These are phyloP conservation scores for Asteroscopus sphinx DNA, from an alignment of 2,888 invertebrate species.

Conservation along the genomic window DNA sequence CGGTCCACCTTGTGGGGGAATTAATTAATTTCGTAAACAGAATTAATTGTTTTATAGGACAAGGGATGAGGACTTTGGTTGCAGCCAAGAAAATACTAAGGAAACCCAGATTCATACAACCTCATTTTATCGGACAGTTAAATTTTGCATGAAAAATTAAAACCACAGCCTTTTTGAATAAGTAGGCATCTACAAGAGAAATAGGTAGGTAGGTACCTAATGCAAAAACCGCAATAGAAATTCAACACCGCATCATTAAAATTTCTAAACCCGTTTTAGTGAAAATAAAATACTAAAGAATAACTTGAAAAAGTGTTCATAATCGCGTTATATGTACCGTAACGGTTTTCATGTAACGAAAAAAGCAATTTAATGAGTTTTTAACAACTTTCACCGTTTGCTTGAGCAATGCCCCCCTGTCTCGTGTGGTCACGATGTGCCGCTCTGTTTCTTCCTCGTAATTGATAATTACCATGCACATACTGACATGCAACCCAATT, in stretches of 20 bases:
- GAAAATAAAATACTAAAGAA: conserved; percentile 40
- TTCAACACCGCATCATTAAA: conserved; percentile 26
- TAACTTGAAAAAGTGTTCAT: conserved; percentile 54
- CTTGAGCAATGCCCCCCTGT: conserved; percentile 55
- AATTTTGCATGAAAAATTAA: too few relatives aligned
- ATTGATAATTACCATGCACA: conserved; percentile 58
- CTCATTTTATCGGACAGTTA: too few relatives aligned
- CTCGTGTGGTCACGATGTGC: conserved; percentile 57
- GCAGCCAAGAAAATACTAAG: too few relatives aligned
- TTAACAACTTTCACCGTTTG: conserved; percentile 73
- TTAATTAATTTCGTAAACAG: too few relatives aligned
- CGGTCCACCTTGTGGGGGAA: too few relatives aligned
- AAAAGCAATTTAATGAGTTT: conserved; percentile 72
- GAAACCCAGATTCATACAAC: too few relatives aligned
- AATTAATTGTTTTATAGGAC: too few relatives aligned
- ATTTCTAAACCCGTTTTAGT: conserved; percentile 40
- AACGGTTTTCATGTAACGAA: conserved; percentile 73
- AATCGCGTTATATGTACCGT: conserved; percentile 62
- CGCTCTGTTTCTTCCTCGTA: conserved; percentile 62
- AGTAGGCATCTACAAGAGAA: conserved; percentile 2
- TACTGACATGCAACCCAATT: conserved; percentile 54
- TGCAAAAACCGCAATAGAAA: conserved; percentile 19
- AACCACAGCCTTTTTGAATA: conserved; percentile 2
- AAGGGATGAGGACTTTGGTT: too few relatives aligned
- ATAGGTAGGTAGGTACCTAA: too few relatives aligned